These are phyloP conservation scores for Hesperia comma DNA, from an alignment of 2,888 invertebrate species.

Conservation along the genomic window DNA sequence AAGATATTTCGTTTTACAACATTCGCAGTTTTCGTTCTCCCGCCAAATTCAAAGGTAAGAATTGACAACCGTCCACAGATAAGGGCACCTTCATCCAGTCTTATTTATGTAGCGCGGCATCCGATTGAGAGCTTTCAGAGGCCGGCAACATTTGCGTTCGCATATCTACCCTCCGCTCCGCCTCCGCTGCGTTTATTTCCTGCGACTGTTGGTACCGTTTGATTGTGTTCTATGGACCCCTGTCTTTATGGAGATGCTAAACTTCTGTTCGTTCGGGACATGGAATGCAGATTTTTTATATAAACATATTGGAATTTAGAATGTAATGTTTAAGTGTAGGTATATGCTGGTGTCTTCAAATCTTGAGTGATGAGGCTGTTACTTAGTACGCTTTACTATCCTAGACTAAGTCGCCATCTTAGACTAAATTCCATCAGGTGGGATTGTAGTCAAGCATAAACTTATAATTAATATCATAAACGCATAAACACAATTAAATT, in stretches of 20 bases:
- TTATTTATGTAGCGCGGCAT: slow-evolving; percentile 80
- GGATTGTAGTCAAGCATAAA: too few species aligned
- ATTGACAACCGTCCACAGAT: slow-evolving; percentile 61
- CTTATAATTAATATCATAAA: too few species aligned
- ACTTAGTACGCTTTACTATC: too few species aligned
- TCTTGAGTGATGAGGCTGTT: too few species aligned
- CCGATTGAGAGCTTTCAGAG: slow-evolving; percentile 76
- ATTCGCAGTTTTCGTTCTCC: slow-evolving; percentile 19
- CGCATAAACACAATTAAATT: too few species aligned
- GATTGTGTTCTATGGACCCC: slow-evolving; percentile 53
- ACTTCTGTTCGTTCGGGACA: background rate
- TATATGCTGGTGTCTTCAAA: background rate
- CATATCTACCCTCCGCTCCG: slow-evolving; percentile 75
- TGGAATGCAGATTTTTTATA: background rate
- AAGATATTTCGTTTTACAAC: slow-evolving; percentile 9
- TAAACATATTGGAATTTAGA: background rate
- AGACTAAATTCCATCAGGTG: too few species aligned
- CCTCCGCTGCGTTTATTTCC: slow-evolving; percentile 74
- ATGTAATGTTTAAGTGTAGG: background rate
- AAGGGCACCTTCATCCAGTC: slow-evolving; percentile 73
- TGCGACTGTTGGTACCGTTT: slow-evolving; percentile 64
- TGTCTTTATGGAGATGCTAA: slow-evolving; percentile 40
- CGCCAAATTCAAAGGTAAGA: slow-evolving; percentile 50
- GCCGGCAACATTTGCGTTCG: slow-evolving; percentile 67
- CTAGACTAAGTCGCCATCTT: too few species aligned